Conservation (phyloP, 2,797 vertebrate genomes). For the Cossypha polioptera region DNA sequence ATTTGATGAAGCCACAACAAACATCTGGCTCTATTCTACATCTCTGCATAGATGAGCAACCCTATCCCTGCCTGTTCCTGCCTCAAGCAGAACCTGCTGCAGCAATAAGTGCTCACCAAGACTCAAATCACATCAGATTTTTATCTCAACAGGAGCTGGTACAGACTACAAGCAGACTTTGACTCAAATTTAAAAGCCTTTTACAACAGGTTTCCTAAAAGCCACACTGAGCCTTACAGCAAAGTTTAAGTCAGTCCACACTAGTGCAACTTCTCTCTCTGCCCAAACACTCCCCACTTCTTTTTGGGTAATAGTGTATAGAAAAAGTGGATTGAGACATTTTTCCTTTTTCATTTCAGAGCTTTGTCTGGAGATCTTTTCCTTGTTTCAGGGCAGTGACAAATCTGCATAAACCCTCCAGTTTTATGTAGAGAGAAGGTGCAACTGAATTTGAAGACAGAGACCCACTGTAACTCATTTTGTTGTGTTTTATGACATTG, state of each 20-base stretch:
- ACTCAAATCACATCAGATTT: not conserved
- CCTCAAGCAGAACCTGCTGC: not conserved
- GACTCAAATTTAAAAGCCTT: not conserved
- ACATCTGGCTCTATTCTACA: not conserved
- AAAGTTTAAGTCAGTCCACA: not conserved
- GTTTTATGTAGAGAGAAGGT: fast-evolving
- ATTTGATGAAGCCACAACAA: not conserved
- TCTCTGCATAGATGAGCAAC: not conserved
- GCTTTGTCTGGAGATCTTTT: not conserved
- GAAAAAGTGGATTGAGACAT: not conserved
- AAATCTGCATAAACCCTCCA: not conserved
- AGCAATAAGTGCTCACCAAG: not conserved
- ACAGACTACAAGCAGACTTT: not conserved
- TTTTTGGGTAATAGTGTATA: not conserved
- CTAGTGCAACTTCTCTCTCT: not conserved
- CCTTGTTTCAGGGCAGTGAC: not conserved
- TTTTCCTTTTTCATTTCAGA: not conserved
- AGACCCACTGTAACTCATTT: not conserved
- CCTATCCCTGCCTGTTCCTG: not conserved
- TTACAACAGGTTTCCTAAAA: not conserved
- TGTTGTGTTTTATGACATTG: not conserved
- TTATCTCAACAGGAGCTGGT: not conserved
- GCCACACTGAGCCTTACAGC: not conserved
- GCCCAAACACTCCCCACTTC: not conserved
- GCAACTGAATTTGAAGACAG: not conserved